Evolutionary conservation across 2,113 vertebrate genomes (phyloP).

Genomic region (Mirounga angustirostris): DNA sequence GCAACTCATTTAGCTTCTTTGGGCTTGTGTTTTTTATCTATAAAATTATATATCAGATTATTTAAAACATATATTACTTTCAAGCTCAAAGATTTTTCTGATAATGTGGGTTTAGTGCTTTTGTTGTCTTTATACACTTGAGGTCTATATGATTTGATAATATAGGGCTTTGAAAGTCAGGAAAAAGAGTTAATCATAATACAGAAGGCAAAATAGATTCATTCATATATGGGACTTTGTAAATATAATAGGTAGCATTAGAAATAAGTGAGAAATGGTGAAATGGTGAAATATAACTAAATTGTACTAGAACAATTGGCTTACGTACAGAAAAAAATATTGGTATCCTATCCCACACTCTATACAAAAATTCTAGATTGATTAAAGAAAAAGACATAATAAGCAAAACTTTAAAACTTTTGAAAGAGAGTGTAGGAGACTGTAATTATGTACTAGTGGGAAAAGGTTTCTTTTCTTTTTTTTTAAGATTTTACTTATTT

Average conservation of each 20-base stretch:
- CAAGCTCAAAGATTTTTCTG: neutral
- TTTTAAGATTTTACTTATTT: neutral
- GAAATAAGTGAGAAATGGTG: neutral
- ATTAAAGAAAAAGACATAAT: neutral
- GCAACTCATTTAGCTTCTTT: neutral
- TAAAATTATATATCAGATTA: constrained; percentile 24
- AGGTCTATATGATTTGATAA: neutral
- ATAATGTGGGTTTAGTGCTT: neutral
- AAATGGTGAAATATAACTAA: neutral
- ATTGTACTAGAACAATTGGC: neutral
- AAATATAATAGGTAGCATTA: neutral
- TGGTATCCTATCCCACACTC: neutral
- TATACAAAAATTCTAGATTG: neutral
- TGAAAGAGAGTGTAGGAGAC: neutral
- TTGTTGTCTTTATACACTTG: neutral
- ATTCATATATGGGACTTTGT: neutral
- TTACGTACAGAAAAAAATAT: neutral
- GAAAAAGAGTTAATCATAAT: neutral
- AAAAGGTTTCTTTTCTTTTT: neutral
- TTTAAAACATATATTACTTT: neutral
- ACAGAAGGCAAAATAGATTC: neutral
- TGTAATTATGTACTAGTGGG: neutral
- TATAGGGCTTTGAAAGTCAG: constrained; percentile 3
- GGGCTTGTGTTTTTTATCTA: neutral
- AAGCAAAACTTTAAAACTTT: neutral